Evolutionary conservation across 2,888 invertebrate genomes (phyloP).

Genomic region (Macropis europaea): DNA sequence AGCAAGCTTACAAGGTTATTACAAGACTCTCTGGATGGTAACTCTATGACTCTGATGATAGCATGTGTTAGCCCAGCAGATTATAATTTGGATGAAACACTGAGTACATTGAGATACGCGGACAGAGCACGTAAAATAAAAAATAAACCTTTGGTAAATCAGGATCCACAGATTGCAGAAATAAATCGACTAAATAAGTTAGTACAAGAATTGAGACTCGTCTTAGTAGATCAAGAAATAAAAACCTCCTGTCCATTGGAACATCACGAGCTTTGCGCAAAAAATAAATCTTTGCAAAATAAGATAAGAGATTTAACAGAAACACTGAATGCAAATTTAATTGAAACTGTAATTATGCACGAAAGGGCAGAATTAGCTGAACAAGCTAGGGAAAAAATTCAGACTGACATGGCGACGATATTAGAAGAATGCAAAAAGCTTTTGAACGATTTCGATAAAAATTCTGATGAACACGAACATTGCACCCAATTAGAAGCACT

Average conservation of each 20-base stretch:
- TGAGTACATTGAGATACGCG: conserved; percentile 94
- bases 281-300: conserved; percentile 82
- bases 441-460: conserved; percentile 81
- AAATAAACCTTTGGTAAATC: conserved; percentile 93
- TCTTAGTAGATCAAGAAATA: conserved; percentile 82
- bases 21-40: conserved; percentile 97
- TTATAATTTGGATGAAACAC: conserved; percentile 92
- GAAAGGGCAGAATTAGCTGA: conserved; percentile 87
- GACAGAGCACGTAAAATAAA: conserved; percentile 93
- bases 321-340: conserved; percentile 84
- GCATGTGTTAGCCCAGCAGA: conserved; percentile 97
- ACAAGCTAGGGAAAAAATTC: conserved; percentile 85
- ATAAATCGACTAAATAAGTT: conserved; percentile 87
- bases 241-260: conserved; percentile 73
- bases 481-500: conserved; percentile 63
- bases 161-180: conserved; percentile 90
- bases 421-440: conserved; percentile 83
- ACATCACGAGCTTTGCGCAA: conserved; percentile 82
- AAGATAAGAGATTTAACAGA: conserved; percentile 85
- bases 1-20: conserved; percentile 94
- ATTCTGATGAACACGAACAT: conserved; percentile 71
- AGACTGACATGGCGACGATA: conserved; percentile 82
- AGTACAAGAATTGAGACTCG: conserved; percentile 86
- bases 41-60: conserved; percentile 96
- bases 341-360: conserved; percentile 87